Evolutionary conservation across 1,140 invertebrate genomes (phyloP), one percentile per base, ranked within the genome.

Genomic region (Saccostrea cuccullata): DNA sequence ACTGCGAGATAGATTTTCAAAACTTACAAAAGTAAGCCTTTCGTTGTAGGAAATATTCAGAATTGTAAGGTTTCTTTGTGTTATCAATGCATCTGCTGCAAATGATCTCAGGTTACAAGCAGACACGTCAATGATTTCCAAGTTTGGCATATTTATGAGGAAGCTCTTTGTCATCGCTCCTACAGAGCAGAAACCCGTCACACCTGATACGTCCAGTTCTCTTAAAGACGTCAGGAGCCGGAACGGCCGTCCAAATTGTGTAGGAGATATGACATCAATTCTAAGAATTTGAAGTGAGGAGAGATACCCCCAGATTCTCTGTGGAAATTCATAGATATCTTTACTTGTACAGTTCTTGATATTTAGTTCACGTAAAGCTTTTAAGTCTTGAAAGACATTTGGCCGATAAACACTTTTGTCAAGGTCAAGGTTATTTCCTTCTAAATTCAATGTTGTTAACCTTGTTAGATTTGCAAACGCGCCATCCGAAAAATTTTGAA

Each of bases 41-140:
- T 36, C 6, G 58, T 89, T 89, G 26, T 86, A 84, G n/a, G 88
- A 89, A 40, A 87, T 26, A 60, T 89, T 56, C 6, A 89, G 55
- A 64, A 77, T 11, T 58, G 11, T 17, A 20, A 89, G 23, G 9
- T 73, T n/a, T 26, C 20, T 23, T 17, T 87, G 60, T 13, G 9
- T 20, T 13, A 11, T 1, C 15, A 89, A 58, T 30, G 88, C 55
- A 2, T 86, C 88, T 26, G 11, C 56, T 17, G 84, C 26, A 40
- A 89, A 60, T 0, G 17, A 15, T 11, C 55, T 87, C 17, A 89
- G 82, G 23, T 82, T 20, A 82, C 88, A 89, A n/a, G 9, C 36
- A 3, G 88, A 85, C 17, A 89, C 26, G 30, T 89, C 70, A 55
- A 40, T 30, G 73, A 36, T 47, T 88, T 84, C 23, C 58, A 83